Evolutionary conservation across 37 sponge, comb jelly and placozoan species (phyloP).

Genomic region (Theonella swinhoei): DNA sequence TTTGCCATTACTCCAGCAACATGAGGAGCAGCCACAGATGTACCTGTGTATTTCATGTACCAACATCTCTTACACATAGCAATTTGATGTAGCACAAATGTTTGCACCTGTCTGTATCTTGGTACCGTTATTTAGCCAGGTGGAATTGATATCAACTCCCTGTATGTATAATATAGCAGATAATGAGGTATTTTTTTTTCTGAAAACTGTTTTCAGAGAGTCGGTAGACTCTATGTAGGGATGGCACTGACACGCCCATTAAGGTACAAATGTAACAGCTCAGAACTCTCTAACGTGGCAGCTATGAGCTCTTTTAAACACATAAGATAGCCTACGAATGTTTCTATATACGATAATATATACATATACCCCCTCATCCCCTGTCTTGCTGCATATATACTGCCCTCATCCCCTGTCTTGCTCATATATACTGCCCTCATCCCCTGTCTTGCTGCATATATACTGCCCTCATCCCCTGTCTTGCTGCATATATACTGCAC

Average conservation of each 20-base stretch:
- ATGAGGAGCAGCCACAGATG: conserved; percentile 59
- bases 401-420: no score
- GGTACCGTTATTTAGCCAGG: conserved; percentile 20
- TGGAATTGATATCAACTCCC: conserved; percentile 51
- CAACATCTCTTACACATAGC: not conserved
- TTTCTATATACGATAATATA: not conserved
- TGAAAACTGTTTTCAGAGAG: not conserved
- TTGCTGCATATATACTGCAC: no score
- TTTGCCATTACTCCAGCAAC: conserved; percentile 21
- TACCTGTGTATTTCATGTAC: not conserved
- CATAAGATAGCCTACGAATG: not conserved
- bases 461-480: no score
- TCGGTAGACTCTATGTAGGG: not conserved
- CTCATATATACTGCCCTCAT: no score
- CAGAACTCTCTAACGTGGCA: no score
- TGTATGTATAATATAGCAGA: not conserved
- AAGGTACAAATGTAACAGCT: no score
- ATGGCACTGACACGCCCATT: no score
- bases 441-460: no score
- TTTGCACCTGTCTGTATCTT: conserved; percentile 16
- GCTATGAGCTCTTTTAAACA: no score
- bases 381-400: no score
- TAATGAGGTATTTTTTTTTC: not conserved
- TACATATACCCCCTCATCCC: not conserved
- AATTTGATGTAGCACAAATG: not conserved